phyloP scores from a whole-genome alignment of 2,113 vertebrate genomes.

The Chaetorhynchus papuensis region DNA sequence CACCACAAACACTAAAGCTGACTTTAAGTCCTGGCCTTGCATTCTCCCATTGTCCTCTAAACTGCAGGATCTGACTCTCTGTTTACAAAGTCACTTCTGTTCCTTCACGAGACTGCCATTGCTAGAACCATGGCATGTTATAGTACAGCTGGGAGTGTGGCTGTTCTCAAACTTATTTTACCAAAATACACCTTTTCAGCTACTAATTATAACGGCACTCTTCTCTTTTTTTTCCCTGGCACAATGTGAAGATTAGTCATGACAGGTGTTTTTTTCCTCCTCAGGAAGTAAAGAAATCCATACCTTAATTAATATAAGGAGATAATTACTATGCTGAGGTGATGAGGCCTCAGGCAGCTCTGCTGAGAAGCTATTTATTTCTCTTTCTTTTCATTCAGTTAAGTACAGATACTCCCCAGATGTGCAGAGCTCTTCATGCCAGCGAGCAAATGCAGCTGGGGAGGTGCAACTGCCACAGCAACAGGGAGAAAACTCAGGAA shows the following conservation, averaged over 20 bases:
- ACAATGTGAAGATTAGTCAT: not conserved
- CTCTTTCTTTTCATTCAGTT: not conserved
- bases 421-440: not conserved
- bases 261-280: not conserved
- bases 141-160: not conserved
- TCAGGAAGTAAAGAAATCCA: slow-evolving; percentile 22
- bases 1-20: not conserved
- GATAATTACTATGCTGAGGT: slow-evolving; percentile 9
- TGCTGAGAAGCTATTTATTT: not conserved
- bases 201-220: not conserved
- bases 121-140: not conserved
- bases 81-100: not conserved
- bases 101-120: not conserved
- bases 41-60: not conserved
- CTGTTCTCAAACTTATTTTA: not conserved
- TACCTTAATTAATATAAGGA: slow-evolving; percentile 10
- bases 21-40: not conserved
- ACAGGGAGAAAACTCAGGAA: not conserved
- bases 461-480: not conserved
- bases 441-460: not conserved
- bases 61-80: not conserved
- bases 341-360: not conserved
- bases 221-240: not conserved
- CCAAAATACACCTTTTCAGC: not conserved
- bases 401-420: not conserved